These are phyloP conservation scores for Takifugu rubripes DNA, from an alignment of 2,797 vertebrate species.

Conservation along the genomic window DNA sequence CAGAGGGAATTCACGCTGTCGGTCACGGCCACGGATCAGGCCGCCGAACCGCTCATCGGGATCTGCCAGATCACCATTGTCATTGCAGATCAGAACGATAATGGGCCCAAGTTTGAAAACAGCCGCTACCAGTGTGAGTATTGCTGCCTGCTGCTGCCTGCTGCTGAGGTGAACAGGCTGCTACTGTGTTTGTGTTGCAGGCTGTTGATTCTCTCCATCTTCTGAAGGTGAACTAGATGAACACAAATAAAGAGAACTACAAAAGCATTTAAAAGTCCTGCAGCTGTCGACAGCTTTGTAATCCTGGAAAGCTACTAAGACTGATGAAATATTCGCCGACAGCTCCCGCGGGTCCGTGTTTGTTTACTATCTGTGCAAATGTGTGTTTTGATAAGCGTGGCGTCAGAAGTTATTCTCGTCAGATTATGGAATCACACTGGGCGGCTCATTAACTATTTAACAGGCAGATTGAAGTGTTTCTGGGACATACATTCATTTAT, in stretches of 20 bases:
- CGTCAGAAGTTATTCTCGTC: conserved; percentile 68
- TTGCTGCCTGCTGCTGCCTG: not conserved
- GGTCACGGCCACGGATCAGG: conserved; percentile 85
- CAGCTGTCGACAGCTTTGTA: conserved; percentile 22
- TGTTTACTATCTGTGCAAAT: conserved; percentile 67
- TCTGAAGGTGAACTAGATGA: no score
- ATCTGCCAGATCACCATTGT: conserved; percentile 82
- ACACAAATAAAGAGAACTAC: no score
- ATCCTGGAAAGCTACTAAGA: conserved; percentile 46
- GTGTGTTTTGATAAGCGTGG: conserved; percentile 67
- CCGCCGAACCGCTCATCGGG: conserved; percentile 82
- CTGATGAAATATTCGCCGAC: conserved; percentile 43
- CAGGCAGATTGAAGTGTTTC: conserved; percentile 67
- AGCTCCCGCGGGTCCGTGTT: conserved; percentile 47
- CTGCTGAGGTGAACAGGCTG: no score
- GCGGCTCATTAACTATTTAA: conserved; percentile 72
- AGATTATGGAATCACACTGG: conserved; percentile 49
- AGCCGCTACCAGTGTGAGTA: conserved; percentile 85
- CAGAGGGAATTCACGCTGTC: conserved; percentile 81
- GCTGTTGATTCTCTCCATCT: no score
- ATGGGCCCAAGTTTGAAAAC: conserved; percentile 87
- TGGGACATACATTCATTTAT: conserved; percentile 59
- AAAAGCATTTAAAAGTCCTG: no score
- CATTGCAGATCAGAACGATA: conserved; percentile 86
- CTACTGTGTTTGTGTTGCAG: no score